Conservation (phyloP, 2,888 invertebrate species). For the Dorcus hopei region DNA sequence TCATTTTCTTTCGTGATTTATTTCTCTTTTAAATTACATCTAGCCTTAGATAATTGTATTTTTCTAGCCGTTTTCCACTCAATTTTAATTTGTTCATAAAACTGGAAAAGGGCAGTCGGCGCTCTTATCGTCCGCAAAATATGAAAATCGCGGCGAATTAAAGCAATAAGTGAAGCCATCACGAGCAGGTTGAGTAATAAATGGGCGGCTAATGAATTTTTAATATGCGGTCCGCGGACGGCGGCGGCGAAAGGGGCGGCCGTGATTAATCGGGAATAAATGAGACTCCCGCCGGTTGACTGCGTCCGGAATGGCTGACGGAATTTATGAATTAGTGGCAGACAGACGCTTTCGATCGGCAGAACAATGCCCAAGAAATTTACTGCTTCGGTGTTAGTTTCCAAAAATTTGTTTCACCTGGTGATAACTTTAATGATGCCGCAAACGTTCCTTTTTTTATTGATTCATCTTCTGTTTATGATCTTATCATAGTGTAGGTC, state of each 20-base stretch:
- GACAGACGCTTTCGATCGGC: neutral
- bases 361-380: neutral
- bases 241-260: constrained; percentile 5
- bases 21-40: too few species aligned
- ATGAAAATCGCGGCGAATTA: neutral
- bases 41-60: too few species aligned
- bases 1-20: too few species aligned
- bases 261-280: constrained; percentile 17
- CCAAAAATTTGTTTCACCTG: too few species aligned
- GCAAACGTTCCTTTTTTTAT: too few species aligned
- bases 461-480: too few species aligned
- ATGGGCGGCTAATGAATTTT: constrained; percentile 16
- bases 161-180: constrained; percentile 2
- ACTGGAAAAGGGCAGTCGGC: too few species aligned
- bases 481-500: too few species aligned
- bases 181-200: constrained; percentile 10
- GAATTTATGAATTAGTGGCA: constrained; percentile 7
- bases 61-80: too few species aligned
- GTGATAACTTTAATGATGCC: too few species aligned
- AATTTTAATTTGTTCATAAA: too few species aligned
- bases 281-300: constrained; percentile 15
- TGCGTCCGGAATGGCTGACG: constrained; percentile 9
- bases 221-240: constrained; percentile 13
- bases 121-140: neutral
- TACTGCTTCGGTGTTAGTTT: too few species aligned